These are phyloP conservation scores for Congeria kusceri DNA, from an alignment of 2,888 invertebrate genomes.

Conservation along the genomic window DNA sequence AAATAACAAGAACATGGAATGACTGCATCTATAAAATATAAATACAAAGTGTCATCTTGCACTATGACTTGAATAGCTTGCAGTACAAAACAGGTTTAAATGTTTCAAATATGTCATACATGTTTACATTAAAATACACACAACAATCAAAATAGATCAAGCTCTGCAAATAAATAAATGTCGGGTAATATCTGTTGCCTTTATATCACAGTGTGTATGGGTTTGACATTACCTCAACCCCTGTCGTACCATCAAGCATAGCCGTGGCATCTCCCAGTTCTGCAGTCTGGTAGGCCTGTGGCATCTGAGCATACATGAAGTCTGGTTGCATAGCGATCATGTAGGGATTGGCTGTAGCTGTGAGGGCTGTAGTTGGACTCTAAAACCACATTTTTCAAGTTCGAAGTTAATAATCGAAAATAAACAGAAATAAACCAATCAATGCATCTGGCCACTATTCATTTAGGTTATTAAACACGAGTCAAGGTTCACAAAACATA, in stretches of 20 bases:
- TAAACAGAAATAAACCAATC: too few species aligned
- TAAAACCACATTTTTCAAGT: slow-evolving; percentile 43
- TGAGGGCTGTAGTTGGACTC: slow-evolving; percentile 78
- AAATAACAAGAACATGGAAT: too few species aligned
- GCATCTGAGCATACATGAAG: slow-evolving; percentile 81
- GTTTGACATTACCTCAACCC: slow-evolving; percentile 68
- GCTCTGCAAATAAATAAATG: background rate
- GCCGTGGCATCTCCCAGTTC: slow-evolving; percentile 63
- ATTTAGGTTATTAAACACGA: too few species aligned
- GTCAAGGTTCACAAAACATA: too few species aligned
- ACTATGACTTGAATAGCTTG: too few species aligned
- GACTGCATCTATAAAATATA: too few species aligned
- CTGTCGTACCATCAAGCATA: slow-evolving; percentile 51
- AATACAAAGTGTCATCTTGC: too few species aligned
- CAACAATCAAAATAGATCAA: background rate
- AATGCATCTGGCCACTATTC: too few species aligned
- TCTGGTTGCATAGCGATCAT: slow-evolving; percentile 79
- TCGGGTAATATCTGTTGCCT: background rate
- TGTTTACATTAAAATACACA: too few species aligned
- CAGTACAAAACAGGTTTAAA: too few species aligned
- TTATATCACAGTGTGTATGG: slow-evolving; percentile 58
- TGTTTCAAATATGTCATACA: too few species aligned
- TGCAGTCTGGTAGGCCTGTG: slow-evolving; percentile 76
- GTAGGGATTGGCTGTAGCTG: slow-evolving; percentile 71
- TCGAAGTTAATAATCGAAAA: too few species aligned